Evolutionary conservation across 2,797 vertebrate species (phyloP).

Genomic region (Megaceryle alcyon): DNA sequence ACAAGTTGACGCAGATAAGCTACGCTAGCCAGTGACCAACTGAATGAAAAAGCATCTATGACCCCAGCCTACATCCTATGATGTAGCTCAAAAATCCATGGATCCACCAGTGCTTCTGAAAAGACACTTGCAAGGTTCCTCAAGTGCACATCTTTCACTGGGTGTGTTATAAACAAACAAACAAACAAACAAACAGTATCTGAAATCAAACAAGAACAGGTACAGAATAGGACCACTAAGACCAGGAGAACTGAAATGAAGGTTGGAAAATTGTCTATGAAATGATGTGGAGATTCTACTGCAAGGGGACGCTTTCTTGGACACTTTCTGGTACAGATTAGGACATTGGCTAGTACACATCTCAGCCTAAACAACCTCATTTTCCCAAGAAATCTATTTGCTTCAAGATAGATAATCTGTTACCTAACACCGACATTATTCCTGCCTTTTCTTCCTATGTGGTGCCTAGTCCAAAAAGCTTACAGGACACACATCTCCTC

Average conservation of each 20-base stretch:
- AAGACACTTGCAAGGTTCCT: background rate
- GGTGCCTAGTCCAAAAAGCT: background rate
- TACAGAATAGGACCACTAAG: background rate
- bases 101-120: background rate
- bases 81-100: background rate
- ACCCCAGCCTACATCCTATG: background rate
- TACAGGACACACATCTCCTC: background rate
- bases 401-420: background rate
- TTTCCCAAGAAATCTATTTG: background rate
- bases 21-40: background rate
- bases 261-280: rapidly evolving
- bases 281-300: background rate
- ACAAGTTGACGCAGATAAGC: background rate
- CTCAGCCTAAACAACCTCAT: background rate
- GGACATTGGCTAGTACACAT: background rate
- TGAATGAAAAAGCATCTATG: background rate
- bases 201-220: background rate
- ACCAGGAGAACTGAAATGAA: background rate
- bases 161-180: background rate
- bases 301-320: background rate
- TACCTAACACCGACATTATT: background rate
- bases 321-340: background rate
- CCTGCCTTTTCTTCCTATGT: background rate
- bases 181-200: background rate
- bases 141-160: background rate